Evolutionary conservation across 2,797 vertebrate genomes (phyloP).

Genomic region (Poecile montanus): DNA sequence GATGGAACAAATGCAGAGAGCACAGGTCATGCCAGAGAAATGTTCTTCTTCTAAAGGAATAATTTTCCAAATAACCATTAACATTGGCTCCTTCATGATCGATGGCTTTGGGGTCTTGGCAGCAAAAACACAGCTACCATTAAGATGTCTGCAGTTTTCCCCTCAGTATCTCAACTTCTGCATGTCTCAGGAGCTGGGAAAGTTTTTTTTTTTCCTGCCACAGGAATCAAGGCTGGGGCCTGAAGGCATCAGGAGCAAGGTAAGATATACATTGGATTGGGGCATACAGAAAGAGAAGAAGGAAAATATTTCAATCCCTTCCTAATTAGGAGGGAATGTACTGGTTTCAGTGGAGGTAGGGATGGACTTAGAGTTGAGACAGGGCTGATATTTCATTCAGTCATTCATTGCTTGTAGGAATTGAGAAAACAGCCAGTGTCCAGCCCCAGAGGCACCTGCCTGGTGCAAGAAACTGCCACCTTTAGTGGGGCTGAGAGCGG

Average conservation of each 20-base stretch:
- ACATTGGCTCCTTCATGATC: neutral
- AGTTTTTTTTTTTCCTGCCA: neutral
- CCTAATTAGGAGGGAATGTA: neutral
- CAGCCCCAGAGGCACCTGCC: neutral
- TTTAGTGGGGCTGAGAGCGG: accelerated
- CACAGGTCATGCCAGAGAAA: neutral
- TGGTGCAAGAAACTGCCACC: accelerated
- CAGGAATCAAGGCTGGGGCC: neutral
- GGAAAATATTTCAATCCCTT: neutral
- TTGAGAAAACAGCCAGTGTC: neutral
- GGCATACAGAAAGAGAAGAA: neutral
- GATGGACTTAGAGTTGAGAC: accelerated
- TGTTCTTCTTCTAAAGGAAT: neutral
- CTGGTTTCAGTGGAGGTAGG: neutral
- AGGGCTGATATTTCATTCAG: neutral
- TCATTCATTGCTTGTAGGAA: neutral
- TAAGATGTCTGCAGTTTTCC: neutral
- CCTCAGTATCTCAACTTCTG: neutral
- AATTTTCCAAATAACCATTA: neutral
- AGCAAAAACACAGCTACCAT: neutral
- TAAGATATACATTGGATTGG: neutral
- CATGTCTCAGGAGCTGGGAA: neutral
- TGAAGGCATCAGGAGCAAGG: neutral
- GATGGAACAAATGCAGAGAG: neutral
- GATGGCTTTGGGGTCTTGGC: neutral